Conservation (phyloP, 2,113 vertebrate genomes). For the Callocephalon fimbriatum region DNA sequence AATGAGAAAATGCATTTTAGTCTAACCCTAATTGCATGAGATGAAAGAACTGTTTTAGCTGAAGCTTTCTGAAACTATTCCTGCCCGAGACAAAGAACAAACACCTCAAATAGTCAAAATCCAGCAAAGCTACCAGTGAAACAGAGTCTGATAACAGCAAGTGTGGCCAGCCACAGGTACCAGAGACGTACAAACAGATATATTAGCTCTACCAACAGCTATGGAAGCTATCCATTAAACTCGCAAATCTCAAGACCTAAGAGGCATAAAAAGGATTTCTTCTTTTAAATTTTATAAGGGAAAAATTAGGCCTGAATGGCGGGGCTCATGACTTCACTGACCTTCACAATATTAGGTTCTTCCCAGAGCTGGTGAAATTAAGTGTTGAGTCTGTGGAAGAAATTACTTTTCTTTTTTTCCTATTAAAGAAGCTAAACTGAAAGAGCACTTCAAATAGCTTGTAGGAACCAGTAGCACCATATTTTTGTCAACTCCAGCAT, state of each 20-base stretch:
- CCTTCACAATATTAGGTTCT: not conserved
- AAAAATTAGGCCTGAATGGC: not conserved
- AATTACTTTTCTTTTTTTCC: not conserved
- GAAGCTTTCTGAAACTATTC: not conserved
- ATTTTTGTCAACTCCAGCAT: not conserved
- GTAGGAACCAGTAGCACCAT: not conserved
- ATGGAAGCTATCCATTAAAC: not conserved
- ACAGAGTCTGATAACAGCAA: not conserved
- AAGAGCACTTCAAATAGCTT: not conserved
- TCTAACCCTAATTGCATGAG: slow-evolving; percentile 7
- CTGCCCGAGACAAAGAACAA: not conserved
- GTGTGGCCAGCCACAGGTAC: not conserved
- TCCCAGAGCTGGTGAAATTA: slow-evolving; percentile 6
- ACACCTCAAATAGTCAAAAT: not conserved
- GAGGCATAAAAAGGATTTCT: not conserved
- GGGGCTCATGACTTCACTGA: not conserved
- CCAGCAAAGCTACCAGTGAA: not conserved
- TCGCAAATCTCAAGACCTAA: not conserved
- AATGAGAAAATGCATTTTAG: slow-evolving; percentile 32
- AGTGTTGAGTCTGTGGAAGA: not conserved
- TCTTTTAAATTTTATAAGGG: not conserved
- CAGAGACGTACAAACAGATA: not conserved
- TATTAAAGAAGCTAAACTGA: not conserved
- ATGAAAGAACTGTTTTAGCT: slow-evolving; percentile 38
- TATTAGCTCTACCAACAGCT: not conserved